A percentile compares a stretch with the other conserved stretches of the same genome.
phyloP scores from a whole-genome alignment of 2,888 invertebrate genomes.

The Zootermopsis nevadensis region DNA sequence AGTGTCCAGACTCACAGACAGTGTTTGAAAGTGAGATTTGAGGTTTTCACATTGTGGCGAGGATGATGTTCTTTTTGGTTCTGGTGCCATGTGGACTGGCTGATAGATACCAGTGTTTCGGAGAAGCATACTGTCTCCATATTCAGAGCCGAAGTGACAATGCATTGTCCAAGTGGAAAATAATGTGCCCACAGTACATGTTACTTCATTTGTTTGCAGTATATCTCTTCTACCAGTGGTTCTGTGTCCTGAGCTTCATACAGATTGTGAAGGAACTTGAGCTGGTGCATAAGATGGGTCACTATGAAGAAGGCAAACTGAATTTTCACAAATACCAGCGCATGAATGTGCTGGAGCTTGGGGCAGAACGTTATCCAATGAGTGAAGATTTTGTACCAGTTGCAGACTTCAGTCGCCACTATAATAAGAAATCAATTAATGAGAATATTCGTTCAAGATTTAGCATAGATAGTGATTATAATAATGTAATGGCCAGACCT shows the following conservation, averaged over 20 bases:
- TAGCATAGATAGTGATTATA: background rate
- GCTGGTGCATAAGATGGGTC: background rate
- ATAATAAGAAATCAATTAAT: background rate
- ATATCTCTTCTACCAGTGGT: conserved; percentile 53
- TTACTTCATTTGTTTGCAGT: conserved; percentile 44
- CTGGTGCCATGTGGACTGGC: no score
- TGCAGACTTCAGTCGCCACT: background rate
- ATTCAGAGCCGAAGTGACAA: no score
- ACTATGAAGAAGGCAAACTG: background rate
- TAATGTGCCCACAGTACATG: no score
- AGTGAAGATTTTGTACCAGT: background rate
- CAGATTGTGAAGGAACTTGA: conserved; percentile 50
- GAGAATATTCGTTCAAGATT: background rate
- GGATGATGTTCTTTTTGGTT: no score
- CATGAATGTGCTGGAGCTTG: background rate
- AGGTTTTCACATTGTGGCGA: no score
- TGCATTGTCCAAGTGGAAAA: no score
- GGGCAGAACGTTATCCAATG: background rate
- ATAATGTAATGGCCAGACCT: conserved; percentile 26
- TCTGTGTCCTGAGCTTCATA: conserved; percentile 51
- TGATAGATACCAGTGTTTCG: no score
- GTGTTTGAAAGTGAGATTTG: no score
- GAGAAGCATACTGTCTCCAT: no score
- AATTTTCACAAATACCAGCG: background rate
- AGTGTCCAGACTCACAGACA: no score